Base-by-base conservation (phyloP, 1,140 invertebrate species). In the Diorhabda carinulata region DNA sequence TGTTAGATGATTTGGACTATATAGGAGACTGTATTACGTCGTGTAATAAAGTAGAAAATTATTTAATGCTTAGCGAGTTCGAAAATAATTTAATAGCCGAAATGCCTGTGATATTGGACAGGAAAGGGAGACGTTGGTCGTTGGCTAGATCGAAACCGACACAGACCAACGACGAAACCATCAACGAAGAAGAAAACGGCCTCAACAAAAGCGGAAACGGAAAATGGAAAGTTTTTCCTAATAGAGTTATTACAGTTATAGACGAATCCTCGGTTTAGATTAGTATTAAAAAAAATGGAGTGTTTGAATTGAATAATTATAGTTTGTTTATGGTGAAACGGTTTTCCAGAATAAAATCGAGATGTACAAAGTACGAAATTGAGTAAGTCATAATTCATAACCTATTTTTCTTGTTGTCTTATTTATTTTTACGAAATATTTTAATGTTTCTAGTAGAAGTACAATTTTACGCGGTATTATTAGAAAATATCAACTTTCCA, bases 41-140 rank as follows among this genome's bases (percentile, higher is more conserved):
- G 43, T 94, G 92, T 81, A 93, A 94, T 82, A 93, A 94, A 85
- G 91, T 92, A 43, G 92, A 93, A 80, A 93, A 94, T 81, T 93
- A 92, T 79, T 82, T 94, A 70, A 93, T 94, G 91, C 85, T 93
- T 52, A 92, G 90, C 70, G 92, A 94, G 80, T 93, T 92, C 80
- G 92, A 94, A 78, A 93, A 94, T 81, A 94, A 94, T 81, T 81
- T 94, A 44, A 92, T 91, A 73, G 90, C 89, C 2, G 90, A 92
- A 78, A 86, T 91, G 83, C 90, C 90, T 3, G 87, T 88, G 67
- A 85, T 91, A 71, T 84, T 88, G 78, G 90, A 91, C 75, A 83
- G 88, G 6, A 87, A 88, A 72, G 87, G 86, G 9, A 81, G 90
- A 52, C 84, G 73, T 42, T 91, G 90, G 90, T 91, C 90, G 0